phyloP scores from a whole-genome alignment of 2,113 vertebrate genomes.

The Polyodon spathula region DNA sequence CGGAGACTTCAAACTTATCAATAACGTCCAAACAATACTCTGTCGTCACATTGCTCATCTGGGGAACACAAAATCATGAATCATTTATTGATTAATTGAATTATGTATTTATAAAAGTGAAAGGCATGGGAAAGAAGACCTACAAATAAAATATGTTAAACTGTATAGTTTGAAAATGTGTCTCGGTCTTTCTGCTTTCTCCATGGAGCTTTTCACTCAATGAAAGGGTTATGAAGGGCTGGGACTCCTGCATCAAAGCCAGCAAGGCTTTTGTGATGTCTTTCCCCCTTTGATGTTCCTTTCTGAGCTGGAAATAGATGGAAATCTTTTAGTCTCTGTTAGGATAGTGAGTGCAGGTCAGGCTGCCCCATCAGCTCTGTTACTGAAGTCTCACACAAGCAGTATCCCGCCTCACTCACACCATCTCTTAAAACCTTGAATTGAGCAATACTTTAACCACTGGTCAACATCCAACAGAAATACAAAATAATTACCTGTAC shows the following conservation, averaged over 20 bases:
- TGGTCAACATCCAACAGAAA: too few species aligned
- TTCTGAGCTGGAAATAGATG: not conserved
- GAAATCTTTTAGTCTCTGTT: not conserved
- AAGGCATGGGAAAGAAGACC: too few species aligned
- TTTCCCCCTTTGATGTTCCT: not conserved
- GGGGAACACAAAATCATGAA: conserved; percentile 27
- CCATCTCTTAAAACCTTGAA: not conserved
- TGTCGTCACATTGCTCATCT: conserved; percentile 82
- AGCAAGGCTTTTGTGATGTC: not conserved
- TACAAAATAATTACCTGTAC: too few species aligned
- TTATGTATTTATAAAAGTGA: too few species aligned
- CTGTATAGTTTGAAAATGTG: too few species aligned
- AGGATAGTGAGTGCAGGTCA: not conserved
- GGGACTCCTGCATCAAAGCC: not conserved
- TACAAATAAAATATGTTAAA: too few species aligned
- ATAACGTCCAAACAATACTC: conserved; percentile 86
- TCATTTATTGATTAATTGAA: not conserved
- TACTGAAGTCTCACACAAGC: too few species aligned
- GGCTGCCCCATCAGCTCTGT: not conserved
- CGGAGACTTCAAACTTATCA: conserved; percentile 83
- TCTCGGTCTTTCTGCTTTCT: too few species aligned
- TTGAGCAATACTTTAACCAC: not conserved
- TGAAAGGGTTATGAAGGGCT: too few species aligned
- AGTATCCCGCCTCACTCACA: too few species aligned
- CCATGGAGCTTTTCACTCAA: too few species aligned